These are phyloP conservation scores for Paramormyrops kingsleyae DNA, from an alignment of 2,113 vertebrate genomes.

Conservation along the genomic window DNA sequence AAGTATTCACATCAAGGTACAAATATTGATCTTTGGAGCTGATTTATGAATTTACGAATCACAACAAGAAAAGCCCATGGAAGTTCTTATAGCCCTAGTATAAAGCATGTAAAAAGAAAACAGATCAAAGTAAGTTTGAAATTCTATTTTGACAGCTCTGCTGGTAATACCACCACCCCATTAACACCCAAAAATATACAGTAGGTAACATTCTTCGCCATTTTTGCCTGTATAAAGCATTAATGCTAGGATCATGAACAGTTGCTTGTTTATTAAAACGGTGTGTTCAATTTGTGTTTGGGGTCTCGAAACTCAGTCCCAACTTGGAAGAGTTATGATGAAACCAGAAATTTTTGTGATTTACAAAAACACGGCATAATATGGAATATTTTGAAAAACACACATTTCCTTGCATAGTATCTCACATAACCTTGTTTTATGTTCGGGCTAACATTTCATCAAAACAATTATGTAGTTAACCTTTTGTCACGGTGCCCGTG, in stretches of 20 bases:
- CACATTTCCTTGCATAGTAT: neutral
- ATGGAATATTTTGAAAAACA: neutral
- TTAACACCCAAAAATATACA: slow-evolving; percentile 1
- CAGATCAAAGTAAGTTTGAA: neutral
- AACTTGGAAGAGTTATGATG: neutral
- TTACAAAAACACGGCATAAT: neutral
- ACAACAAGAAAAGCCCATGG: neutral
- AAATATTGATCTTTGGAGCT: neutral
- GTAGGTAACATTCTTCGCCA: neutral
- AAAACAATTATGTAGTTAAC: neutral
- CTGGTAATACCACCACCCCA: neutral
- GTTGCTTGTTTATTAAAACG: neutral
- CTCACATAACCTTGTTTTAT: neutral
- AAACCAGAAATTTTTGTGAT: neutral
- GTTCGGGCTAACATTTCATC: neutral
- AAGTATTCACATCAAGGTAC: neutral
- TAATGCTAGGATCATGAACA: neutral
- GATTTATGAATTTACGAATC: neutral
- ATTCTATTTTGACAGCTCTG: neutral
- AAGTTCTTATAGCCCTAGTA: neutral
- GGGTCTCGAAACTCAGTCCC: neutral
- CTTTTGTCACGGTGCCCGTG: neutral
- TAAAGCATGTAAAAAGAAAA: neutral
- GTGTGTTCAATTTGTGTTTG: neutral
- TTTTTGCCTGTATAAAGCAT: neutral